Evolutionary conservation across 2,113 vertebrate genomes (phyloP).

Genomic region (Chionomys nivalis): DNA sequence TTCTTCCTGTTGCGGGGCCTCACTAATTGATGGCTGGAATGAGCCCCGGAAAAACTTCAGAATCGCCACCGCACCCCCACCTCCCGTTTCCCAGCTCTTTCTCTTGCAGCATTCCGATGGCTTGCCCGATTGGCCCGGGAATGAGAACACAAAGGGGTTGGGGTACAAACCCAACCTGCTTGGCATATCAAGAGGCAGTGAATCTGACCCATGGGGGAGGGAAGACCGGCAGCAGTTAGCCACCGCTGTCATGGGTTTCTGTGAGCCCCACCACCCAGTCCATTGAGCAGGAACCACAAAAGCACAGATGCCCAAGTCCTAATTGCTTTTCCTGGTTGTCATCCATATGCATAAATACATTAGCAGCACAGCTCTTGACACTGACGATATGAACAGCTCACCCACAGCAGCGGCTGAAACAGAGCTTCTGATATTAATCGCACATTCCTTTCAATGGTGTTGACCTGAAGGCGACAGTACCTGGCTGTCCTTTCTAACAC

Average conservation of each 20-base stretch:
- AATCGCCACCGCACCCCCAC: accelerated
- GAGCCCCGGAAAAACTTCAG: constrained; percentile 41
- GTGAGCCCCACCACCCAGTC: neutral
- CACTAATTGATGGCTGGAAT: constrained; percentile 56
- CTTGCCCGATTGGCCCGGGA: neutral
- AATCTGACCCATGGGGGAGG: neutral
- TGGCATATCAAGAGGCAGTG: neutral
- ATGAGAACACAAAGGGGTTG: neutral
- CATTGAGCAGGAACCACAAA: neutral
- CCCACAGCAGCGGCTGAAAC: constrained; percentile 62
- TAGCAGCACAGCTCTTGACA: constrained; percentile 57
- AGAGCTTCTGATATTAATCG: constrained; percentile 60
- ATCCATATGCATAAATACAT: constrained; percentile 55
- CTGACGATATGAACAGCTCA: neutral
- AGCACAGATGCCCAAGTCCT: constrained; percentile 41
- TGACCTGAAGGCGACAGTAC: constrained; percentile 36
- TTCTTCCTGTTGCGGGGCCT: constrained; percentile 27
- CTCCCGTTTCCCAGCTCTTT: neutral
- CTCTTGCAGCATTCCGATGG: neutral
- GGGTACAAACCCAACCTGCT: neutral
- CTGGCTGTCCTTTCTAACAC: neutral
- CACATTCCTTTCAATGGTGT: neutral
- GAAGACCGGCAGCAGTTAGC: constrained; percentile 8
- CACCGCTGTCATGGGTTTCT: neutral
- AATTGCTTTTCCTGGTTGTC: constrained; percentile 62